Evolutionary conservation across 2,888 invertebrate genomes (phyloP).

Genomic region (Caenorhabditis sp.): DNA sequence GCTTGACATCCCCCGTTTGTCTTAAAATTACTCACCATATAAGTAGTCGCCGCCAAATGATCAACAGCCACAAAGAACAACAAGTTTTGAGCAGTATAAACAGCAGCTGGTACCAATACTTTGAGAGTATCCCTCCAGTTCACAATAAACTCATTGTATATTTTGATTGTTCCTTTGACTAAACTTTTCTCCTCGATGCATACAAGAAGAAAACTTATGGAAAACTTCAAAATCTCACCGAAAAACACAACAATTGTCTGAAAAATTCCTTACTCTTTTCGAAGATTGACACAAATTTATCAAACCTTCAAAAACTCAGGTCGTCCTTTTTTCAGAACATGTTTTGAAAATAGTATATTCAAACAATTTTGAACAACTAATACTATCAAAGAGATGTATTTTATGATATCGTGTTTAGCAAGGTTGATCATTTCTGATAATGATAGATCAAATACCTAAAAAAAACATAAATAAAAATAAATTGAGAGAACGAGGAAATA

Average conservation of each 20-base stretch:
- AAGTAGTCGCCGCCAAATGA: slow-evolving; percentile 96
- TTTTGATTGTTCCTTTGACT: slow-evolving; percentile 32
- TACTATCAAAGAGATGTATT: slow-evolving; percentile 88
- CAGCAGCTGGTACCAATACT: slow-evolving; percentile 89
- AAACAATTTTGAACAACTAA: slow-evolving; percentile 95
- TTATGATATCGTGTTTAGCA: slow-evolving; percentile 74
- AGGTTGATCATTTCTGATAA: background rate
- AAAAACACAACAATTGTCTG: slow-evolving; percentile 70
- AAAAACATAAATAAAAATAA: background rate
- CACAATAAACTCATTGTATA: slow-evolving; percentile 58
- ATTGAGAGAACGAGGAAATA: slow-evolving; percentile 10
- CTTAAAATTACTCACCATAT: slow-evolving; percentile 92
- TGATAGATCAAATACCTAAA: background rate
- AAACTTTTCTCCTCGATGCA: slow-evolving; percentile 54
- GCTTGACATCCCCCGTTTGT: no score
- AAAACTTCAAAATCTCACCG: slow-evolving; percentile 72
- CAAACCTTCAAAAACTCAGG: slow-evolving; percentile 59
- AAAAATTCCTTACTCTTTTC: slow-evolving; percentile 14
- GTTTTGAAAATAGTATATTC: slow-evolving; percentile 90
- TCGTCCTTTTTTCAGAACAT: slow-evolving; percentile 60
- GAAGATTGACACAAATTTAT: background rate
- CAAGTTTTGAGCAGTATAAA: slow-evolving; percentile 96
- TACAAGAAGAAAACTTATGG: slow-evolving; percentile 69
- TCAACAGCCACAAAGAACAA: slow-evolving; percentile 83
- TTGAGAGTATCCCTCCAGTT: slow-evolving; percentile 62